Conservation (phyloP, 2,888 invertebrate genomes). For the Griposia aprilina region DNA sequence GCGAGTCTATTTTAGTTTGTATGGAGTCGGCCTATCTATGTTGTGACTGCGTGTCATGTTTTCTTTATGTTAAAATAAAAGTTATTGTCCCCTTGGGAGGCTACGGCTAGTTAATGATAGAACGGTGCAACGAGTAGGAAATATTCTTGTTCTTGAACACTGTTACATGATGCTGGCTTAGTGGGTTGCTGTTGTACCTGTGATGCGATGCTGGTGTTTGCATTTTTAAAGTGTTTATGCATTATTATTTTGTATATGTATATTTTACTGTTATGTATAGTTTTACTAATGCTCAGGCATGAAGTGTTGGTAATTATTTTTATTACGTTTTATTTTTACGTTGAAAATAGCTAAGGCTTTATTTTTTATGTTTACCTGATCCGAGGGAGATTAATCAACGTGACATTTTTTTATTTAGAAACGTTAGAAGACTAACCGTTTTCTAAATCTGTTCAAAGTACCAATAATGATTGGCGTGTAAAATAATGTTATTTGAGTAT, state of each 20-base stretch:
- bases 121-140: constrained; percentile 36
- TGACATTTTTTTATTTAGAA: not conserved
- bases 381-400: not conserved
- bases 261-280: no score
- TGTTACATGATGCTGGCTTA: constrained; percentile 31
- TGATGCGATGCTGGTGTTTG: constrained; percentile 16
- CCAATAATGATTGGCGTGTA: no score
- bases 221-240: not conserved
- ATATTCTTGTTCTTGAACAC: constrained; percentile 39
- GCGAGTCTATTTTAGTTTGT: not conserved
- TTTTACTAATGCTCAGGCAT: not conserved
- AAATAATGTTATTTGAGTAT: not conserved
- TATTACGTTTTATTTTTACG: no score
- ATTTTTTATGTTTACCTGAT: not conserved
- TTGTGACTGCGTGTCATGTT: constrained; percentile 54
- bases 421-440: no score
- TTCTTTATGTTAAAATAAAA: constrained; percentile 72
- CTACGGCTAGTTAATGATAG: constrained; percentile 45
- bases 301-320: not conserved
- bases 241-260: not conserved
- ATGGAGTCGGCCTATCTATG: not conserved
- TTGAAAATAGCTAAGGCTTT: not conserved
- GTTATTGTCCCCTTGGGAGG: constrained; percentile 65
- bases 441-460: not conserved
- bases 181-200: constrained; percentile 4